phyloP scores from a whole-genome alignment of 2,797 vertebrate genomes.

The Galagoides demidoff region DNA sequence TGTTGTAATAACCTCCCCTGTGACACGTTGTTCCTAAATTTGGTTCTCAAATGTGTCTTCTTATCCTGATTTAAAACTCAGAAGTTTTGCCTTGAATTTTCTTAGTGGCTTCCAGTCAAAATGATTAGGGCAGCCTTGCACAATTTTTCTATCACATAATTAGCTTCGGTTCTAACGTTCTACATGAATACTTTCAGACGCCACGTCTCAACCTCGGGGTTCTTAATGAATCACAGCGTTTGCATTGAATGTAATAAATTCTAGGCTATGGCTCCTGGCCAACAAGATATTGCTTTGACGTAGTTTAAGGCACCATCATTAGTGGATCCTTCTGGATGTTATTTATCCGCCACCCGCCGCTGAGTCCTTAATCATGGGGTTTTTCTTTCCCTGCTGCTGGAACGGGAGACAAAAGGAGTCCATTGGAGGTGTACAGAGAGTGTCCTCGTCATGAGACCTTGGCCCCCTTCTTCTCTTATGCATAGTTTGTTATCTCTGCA shows the following conservation, averaged over 20 bases:
- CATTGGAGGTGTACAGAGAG: slow-evolving; percentile 9
- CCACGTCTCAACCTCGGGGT: slow-evolving; percentile 38
- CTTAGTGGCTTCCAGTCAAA: background rate
- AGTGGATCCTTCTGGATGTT: slow-evolving; percentile 40
- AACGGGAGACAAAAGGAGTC: slow-evolving; percentile 38
- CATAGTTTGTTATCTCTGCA: background rate
- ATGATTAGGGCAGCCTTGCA: background rate
- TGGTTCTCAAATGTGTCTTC: background rate
- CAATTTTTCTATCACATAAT: background rate
- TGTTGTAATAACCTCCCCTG: background rate
- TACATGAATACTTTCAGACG: background rate
- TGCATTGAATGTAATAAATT: slow-evolving; percentile 68
- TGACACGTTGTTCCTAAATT: background rate
- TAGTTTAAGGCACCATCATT: slow-evolving; percentile 51
- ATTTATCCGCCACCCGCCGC: slow-evolving; percentile 17
- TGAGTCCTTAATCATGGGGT: slow-evolving; percentile 40
- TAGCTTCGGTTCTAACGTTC: slow-evolving; percentile 40
- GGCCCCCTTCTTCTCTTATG: background rate
- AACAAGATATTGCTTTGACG: slow-evolving; percentile 62
- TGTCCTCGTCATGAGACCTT: background rate
- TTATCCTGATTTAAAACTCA: background rate
- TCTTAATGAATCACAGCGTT: slow-evolving; percentile 74
- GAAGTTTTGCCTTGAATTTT: background rate
- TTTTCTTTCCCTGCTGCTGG: slow-evolving; percentile 46
- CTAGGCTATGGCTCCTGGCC: slow-evolving; percentile 64